phyloP scores from a whole-genome alignment of 2,797 vertebrate species.

The Chrysocyon brachyurus region DNA sequence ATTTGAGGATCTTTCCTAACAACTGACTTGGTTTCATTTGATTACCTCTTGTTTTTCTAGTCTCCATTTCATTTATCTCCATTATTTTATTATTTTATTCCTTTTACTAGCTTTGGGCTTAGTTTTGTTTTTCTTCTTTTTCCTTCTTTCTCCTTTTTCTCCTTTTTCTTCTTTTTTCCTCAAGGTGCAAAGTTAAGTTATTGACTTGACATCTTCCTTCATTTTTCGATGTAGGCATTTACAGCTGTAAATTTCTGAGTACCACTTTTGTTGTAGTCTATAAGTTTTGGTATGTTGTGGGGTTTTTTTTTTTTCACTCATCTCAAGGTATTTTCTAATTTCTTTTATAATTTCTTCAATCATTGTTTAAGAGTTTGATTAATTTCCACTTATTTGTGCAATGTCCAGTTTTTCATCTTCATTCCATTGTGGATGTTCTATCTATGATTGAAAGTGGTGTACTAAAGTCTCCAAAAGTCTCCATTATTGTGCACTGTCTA shows the following conservation, averaged over 20 bases:
- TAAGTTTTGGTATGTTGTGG: neutral
- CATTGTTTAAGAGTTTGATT: conserved; percentile 13
- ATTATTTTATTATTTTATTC: conserved; percentile 45
- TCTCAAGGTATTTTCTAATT: conserved; percentile 26
- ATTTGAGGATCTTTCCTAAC: conserved; percentile 5
- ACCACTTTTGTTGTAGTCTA: neutral
- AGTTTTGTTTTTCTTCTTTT: neutral
- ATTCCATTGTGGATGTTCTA: neutral
- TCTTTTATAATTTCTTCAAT: neutral
- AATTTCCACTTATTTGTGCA: neutral
- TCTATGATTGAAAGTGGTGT: neutral
- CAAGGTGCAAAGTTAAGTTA: conserved; percentile 4
- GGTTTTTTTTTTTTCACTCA: neutral
- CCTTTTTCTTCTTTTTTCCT: neutral
- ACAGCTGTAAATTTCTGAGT: neutral
- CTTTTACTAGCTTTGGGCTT: conserved; percentile 36
- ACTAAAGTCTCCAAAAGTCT: neutral
- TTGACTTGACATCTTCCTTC: neutral
- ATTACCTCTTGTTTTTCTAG: neutral
- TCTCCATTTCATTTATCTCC: conserved; percentile 37
- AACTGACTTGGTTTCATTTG: neutral
- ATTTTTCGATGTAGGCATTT: neutral
- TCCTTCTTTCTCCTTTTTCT: too few relatives aligned
- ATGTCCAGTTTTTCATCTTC: conserved; percentile 24
- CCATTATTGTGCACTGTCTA: neutral